Base-by-base conservation (phyloP, 2,113 vertebrate species). In the Ailurus styani region DNA sequence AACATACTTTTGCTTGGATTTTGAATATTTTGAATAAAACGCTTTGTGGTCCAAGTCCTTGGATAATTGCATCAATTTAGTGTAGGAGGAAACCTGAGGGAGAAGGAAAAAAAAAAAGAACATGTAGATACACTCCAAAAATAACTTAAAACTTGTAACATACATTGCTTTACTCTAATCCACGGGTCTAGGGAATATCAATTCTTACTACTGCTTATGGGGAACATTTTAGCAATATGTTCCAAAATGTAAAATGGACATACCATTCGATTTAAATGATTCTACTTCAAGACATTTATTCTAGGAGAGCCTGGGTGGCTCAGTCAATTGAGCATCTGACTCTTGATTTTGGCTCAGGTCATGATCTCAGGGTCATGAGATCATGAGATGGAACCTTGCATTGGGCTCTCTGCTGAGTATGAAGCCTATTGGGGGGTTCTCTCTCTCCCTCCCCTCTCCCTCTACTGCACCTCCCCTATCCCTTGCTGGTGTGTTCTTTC, bases 21-120 rank as follows among this genome's bases (percentile, higher is more conserved):
- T 87, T 96, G 79, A 93, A 66, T 87, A 62, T 90, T 87, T 81
- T 81, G 62, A 95, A 73, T 27, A 82, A 93, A 97, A 97, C 0
- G 2, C 13, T 96, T 73, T 87, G 4, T 57, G 31, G 62, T 66
- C 45, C 21, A 87, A 97, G 70, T 81, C 17, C 29, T 93, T 82
- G 15, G 40, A 66, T 97, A 88, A 96, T 60, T 81, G 50, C 75
- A 87, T 87, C 55, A 70, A 37, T 87, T 97, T 82, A 75, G 60
- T 83, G 77, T 88, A 72, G 70, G 81, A 93, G 72, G 82, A 27
- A 93, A 81, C 5, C 29, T 47, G 47, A 81, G 34, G 29, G 37
- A 72, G 42, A 87, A 79, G n/a, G 87, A 87, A 93, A 90, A 87
- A 93, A 88, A 77, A 15, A 86, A 91, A 94, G 50, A 97, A 79